Base-by-base conservation (phyloP, 2,888 invertebrate genomes). In the Selenia dentaria region DNA sequence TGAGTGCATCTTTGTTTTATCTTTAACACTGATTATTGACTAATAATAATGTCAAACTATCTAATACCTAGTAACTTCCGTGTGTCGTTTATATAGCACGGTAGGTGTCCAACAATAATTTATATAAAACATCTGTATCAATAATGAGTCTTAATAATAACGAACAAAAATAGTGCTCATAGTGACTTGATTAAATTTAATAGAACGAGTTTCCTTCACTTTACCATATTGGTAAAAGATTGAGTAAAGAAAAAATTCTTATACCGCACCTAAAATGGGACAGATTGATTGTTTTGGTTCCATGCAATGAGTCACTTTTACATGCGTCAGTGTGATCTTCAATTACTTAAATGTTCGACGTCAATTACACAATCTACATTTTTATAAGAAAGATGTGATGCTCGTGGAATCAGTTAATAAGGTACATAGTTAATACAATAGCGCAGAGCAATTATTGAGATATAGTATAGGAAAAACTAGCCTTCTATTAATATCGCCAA, bases 311-410 rank as follows among this genome's bases (percentile, higher is more conserved):
- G 25, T 25, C 45, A 55, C 25, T 34, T 36, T 25, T 29, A 11
- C 24, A 34, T 37, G 20, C 33, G 41, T 41, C 49, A 41, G 32
- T 26, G 41, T 29, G 10, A 24, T 44, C 38, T 41, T 47, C 22
- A 45, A 51, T 49, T 52, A 51, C n/a, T n/a, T n/a, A n/a, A 27
- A 34, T 8, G 18, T n/a, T 6, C 6, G 10, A 14, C 14, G 11
- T 22, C 24, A 26, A 25, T 25, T 9, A 25, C 9, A 54, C 25
- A 27, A 4, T 29, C 20, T 28, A 27, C 8, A 37, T 12, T n/a
- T 20, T 14, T 3, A 8, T n/a, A 8, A 2, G 6, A 8, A 35
- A 22, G 22, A 12, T 24, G 13, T 6, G 27, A 1, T 6, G 2
- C 11, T 12, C 4, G 8, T 16, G 16, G 13, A 28, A 28, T 28